Base-by-base conservation (phyloP, 2,888 invertebrate species). In the Petrolisthes manimaculis region DNA sequence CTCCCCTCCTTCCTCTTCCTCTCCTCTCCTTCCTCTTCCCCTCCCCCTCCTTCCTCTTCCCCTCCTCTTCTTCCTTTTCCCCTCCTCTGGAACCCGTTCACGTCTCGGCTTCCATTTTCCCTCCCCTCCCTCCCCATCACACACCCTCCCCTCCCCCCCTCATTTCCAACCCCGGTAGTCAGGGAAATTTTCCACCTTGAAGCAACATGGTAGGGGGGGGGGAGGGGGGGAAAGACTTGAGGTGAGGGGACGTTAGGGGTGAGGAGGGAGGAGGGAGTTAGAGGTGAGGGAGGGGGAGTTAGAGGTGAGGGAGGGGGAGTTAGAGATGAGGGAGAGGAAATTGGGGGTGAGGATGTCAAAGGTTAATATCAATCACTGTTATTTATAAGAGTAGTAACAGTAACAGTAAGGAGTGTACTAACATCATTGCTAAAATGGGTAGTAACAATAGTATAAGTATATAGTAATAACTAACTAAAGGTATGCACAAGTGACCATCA, bases 61-160 rank as follows among this genome's bases (percentile, higher is more conserved):
- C 18, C 67, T n/a, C 71, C 24, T 3, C 24, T 24, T 3, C 71
- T 71, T 18, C 24, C 71, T n/a, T 5, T 71, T 18, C 12, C 77
- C 53, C 37, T 77, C 51, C 37, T 9, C 9, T 9, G 6, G 37
- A 77, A 12, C 37, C 53, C 77, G 21, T 24, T 69, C 86, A 86
- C 86, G 86, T 86, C 24, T 56, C 74, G 18, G 86, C 86, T 56
- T 81, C 86, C 81, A 81, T 86, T 86, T 86, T 86, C 81, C 80
- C 81, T 80, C 74, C 56, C 86, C 81, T 79, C 86, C 56, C 74
- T 56, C 71, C 81, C 81, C 71, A 81, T 86, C 61, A 74, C 81
- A 75, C 56, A 55, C 86, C n/a, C 71, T 37, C 37, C 37, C 37
- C 37, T 37, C 81, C 85, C 86, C 56, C 74, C 71, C 71, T 86